phyloP scores from a whole-genome alignment of 2,888 invertebrate species.

The Pelosia muscerda region DNA sequence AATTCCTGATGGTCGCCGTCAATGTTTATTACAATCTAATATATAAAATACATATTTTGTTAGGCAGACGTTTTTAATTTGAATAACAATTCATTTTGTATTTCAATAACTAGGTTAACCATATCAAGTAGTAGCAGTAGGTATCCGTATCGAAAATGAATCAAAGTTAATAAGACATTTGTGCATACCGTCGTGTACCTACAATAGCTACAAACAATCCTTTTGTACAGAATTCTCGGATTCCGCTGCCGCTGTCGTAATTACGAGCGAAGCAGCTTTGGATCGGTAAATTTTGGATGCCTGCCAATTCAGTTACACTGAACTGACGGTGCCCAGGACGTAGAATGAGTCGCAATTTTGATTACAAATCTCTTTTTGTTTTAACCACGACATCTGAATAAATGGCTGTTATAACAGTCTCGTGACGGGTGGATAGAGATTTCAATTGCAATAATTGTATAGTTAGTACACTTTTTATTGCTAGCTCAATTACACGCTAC shows the following conservation, averaged over 20 bases:
- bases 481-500: neutral
- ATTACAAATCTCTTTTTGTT: slow-evolving; percentile 38
- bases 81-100: too few species aligned
- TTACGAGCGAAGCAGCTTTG: slow-evolving; percentile 29
- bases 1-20: too few species aligned
- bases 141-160: neutral
- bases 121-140: too few species aligned
- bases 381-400: slow-evolving; percentile 26
- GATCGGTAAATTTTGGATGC: slow-evolving; percentile 51
- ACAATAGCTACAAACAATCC: slow-evolving; percentile 5
- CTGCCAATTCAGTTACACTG: slow-evolving; percentile 60
- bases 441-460: neutral
- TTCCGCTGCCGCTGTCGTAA: slow-evolving; percentile 19
- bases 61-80: too few species aligned
- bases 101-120: too few species aligned
- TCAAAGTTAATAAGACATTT: neutral
- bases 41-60: too few species aligned
- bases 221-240: slow-evolving; percentile 22
- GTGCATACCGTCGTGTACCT: neutral
- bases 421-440: neutral
- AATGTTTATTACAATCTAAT: too few species aligned
- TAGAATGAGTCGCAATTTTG: slow-evolving; percentile 50
- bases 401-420: slow-evolving; percentile 24
- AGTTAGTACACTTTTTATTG: neutral
- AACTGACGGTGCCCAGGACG: slow-evolving; percentile 29